Base-by-base conservation (phyloP, 1,140 invertebrate genomes). In the Lutraria rhynchaena region DNA sequence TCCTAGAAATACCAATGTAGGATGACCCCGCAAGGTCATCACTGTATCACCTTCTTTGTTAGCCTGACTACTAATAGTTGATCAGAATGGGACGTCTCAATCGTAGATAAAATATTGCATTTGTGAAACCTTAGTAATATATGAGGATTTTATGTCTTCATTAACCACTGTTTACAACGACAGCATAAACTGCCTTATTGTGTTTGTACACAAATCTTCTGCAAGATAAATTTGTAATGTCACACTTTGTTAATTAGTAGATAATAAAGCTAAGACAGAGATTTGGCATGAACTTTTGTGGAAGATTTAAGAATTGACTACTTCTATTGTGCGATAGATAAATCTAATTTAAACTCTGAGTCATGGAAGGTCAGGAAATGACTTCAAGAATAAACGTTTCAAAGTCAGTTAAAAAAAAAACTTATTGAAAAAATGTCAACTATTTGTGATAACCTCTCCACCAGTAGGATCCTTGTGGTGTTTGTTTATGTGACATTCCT, bases 381-480 rank as follows among this genome's bases (percentile, higher is more conserved):
- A 65, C 61, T 65, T 65, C 61, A 7, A 11, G n/a, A 44, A 44
- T 65, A 22, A 7, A 44, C 41, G 35, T 41, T 65, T 22, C 41
- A 65, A 35, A 60, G 24, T 33, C 15, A 58, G 22, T 61, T 19
- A 37, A 61, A 37, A 22, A 29, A 58, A 58, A 13, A 65, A 41
- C 37, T 65, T 5, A 65, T 65, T 24, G 61, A 65, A 58, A 65
- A 65, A 44, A 65, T 65, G 61, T 65, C 61, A 65, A 65, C 41
- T 41, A 44, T 65, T 65, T 65, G 41, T 7, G 61, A 65, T 65
- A 65, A 41, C 61, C 37, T 24, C 27, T 7, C 46, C 35, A 22
- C 58, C n/a, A 61, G 58, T 35, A 15, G 33, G 31, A 35, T 11
- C 31, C 19, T 35, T 7, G 31, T n/a, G 35, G 41, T 17, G 61